Evolutionary conservation across 2,888 invertebrate species (phyloP).

Genomic region (Myopa tessellatipennis): DNA sequence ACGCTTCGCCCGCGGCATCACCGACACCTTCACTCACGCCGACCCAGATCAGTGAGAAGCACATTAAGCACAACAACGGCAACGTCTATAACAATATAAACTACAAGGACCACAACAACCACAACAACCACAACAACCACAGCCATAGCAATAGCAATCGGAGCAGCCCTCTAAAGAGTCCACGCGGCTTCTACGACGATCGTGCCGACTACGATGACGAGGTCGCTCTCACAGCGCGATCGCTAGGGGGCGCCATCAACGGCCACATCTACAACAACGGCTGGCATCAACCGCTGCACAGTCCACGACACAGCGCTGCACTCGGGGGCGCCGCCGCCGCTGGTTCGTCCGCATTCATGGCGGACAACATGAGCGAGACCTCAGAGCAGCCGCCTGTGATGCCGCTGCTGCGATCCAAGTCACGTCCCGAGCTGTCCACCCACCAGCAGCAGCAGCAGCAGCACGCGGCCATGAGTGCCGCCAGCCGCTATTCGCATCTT

Average conservation of each 20-base stretch:
- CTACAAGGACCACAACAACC: conserved; percentile 50
- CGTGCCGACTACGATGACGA: conserved; percentile 58
- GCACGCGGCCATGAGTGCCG: conserved; percentile 71
- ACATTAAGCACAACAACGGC: conserved; percentile 40
- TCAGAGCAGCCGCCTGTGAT: conserved; percentile 69
- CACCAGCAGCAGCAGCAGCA: conserved; percentile 63
- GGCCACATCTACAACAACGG: conserved; percentile 15
- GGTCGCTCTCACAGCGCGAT: conserved; percentile 46
- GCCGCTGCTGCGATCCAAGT: conserved; percentile 66
- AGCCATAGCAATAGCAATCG: conserved; percentile 47
- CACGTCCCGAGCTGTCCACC: conserved; percentile 64
- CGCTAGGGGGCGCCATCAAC: conserved; percentile 22
- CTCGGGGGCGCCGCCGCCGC: conserved; percentile 39
- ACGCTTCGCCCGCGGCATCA: conserved; percentile 52
- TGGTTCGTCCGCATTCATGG: conserved; percentile 20
- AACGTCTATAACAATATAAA: conserved; percentile 49
- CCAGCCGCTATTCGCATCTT: conserved; percentile 78
- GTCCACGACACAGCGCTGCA: conserved; percentile 38
- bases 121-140: conserved; percentile 49
- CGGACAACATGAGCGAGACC: conserved; percentile 73
- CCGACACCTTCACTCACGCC: conserved; percentile 54
- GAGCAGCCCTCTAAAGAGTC: conserved; percentile 39
- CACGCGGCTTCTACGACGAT: conserved; percentile 46
- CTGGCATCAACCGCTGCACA: conserved; percentile 46
- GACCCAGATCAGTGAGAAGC: conserved; percentile 47